Base-by-base conservation (phyloP, 2,888 invertebrate species). In the Sinohyriopsis cumingii region DNA sequence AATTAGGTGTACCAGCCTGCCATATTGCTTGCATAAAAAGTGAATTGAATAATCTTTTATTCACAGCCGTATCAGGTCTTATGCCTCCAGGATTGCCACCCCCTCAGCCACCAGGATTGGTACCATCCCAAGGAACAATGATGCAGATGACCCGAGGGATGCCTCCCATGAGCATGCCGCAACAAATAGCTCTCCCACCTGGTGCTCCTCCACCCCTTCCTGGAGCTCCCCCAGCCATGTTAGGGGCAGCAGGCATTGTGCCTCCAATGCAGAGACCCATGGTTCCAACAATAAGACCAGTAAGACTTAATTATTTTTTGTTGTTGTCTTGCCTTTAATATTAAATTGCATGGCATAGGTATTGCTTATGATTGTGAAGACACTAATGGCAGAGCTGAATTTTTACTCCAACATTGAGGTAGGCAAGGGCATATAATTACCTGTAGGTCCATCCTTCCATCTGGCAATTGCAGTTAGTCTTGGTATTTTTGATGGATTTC, bases 131-230 rank as follows among this genome's bases (percentile, higher is more conserved):
- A 78, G 73, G 79, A 53, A 69, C 70, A 63, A 55, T 75, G 55
- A 74, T 77, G 53, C 73, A 78, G 60, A 78, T 80, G 55, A 81
- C 81, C n/a, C 78, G 77, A 28, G 68, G 66, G 9, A 71, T 76
- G 67, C 68, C 70, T 15, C 79, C 76, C 22, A 76, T 80, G 77
- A 77, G 72, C 19, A 73, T 80, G 71, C 77, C 78, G 18, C 77
- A 75, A 59, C 60, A 70, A 22, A 71, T 72, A 76, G 80, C 70
- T 76, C 74, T 71, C 61, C 73, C 63, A 72, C 77, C 67, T 55
- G 77, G 71, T 68, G 82, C 70, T 69, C 72, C 72, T 18, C 76
- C 73, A 9, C 76, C 63, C 28, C 67, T 71, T 3, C 67, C 63
- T 19, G 57, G 59, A 55, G 59, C 70, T 20, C 65, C 68, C 24